phyloP scores from a whole-genome alignment of 2,888 invertebrate genomes.

The Trachelus troglodyta region DNA sequence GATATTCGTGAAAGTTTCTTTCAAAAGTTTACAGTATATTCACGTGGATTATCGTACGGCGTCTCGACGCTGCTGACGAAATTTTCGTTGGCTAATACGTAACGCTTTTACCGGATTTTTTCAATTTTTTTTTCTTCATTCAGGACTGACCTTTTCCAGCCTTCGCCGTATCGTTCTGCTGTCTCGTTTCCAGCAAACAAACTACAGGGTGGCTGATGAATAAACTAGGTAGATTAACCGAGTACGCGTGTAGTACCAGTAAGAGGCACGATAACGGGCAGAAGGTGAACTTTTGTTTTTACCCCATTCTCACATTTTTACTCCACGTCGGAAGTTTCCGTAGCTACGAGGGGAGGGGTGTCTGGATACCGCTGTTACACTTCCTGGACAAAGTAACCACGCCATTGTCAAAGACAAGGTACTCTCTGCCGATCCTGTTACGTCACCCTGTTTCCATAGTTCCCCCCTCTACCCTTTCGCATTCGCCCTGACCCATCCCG shows the following conservation, averaged over 20 bases:
- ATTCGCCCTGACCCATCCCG: constrained; percentile 36
- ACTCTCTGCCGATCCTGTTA: neutral
- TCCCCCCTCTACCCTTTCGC: constrained; percentile 31
- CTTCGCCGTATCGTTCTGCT: neutral
- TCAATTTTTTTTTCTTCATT: neutral
- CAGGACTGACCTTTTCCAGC: neutral
- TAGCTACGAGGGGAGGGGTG: constrained; percentile 38
- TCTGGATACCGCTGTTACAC: constrained; percentile 29
- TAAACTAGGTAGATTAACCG: constrained; percentile 27
- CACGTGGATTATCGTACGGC: neutral
- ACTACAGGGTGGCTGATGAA: neutral
- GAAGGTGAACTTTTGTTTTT: constrained; percentile 33
- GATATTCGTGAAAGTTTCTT: neutral
- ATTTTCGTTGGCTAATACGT: neutral
- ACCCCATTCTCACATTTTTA: constrained; percentile 29
- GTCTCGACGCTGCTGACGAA: neutral
- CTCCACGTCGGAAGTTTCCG: constrained; percentile 46
- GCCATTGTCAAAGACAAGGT: constrained; percentile 39
- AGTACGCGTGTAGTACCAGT: constrained; percentile 27
- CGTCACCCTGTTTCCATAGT: constrained; percentile 22
- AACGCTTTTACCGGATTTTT: neutral
- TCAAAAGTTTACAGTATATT: neutral
- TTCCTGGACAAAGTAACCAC: constrained; percentile 54
- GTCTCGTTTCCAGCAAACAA: neutral
- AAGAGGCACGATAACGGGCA: neutral